Base-by-base conservation (phyloP, 2,888 invertebrate genomes). In the Bellardia pandia region DNA sequence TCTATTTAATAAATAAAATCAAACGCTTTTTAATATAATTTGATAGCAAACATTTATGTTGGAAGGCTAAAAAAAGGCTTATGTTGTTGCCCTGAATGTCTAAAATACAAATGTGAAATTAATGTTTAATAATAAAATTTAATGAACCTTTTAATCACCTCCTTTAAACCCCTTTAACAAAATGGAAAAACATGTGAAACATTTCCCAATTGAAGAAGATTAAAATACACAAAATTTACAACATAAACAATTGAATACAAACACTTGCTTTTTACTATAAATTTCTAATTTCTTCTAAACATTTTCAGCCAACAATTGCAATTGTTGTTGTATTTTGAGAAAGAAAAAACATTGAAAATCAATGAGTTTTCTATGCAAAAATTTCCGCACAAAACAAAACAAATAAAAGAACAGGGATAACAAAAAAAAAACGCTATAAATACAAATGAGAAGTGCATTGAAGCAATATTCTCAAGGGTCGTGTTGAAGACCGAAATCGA, bases 381-480 rank as follows among this genome's bases (percentile, higher is more conserved):
- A 53, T 53, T 58, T 33, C 23, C n/a, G n/a, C 33, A 51, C 71
- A 45, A 40, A 11, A 37, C 9, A 40, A n/a, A 66, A 76, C 51
- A 42, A 40, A 56, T 3, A 71, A 45, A 53, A n/a, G 30, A 56
- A 60, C 11, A 30, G 40, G 11, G 51, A 40, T 60, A 33, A 23
- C 48, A 58, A 60, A 56, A 48, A 40, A 58, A 30, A 40, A 53
- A 72, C 53, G 45, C n/a, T 23, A 72, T 60, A 45, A 60, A 69
- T 37, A 56, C n/a, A 48, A 76, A 58, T 75, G 77, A 85, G 62
- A 87, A 85, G 71, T 87, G 87, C 87, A 85, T 69, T 85, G 85
- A 85, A 81, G 85, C 87, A 85, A 72, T 78, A 87, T 75, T 85
- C 87, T 87, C 85, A 78, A 78, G 87, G 87, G 87, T 75, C 87